Percentiles rank a stretch among this genome's conserved stretches.
Evolutionary conservation across 2,888 invertebrate species (phyloP).

Genomic region (Scaptomyza caliginosa): DNA sequence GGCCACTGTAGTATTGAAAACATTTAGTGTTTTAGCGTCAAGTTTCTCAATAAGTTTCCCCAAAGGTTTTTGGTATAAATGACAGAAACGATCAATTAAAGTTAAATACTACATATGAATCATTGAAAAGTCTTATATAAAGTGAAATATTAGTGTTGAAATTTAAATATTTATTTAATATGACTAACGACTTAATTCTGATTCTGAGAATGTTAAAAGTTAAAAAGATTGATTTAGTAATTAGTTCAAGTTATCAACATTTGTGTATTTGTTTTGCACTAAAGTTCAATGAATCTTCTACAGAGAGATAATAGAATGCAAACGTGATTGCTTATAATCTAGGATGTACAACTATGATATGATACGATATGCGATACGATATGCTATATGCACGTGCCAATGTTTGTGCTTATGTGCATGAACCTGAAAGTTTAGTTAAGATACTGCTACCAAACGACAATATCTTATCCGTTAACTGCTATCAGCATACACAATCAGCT

Average conservation of each 20-base stretch:
- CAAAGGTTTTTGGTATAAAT: not conserved
- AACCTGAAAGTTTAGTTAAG: constrained; percentile 74
- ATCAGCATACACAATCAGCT: constrained; percentile 74
- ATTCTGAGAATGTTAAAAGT: not conserved
- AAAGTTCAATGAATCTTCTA: constrained; percentile 61
- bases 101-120: constrained; percentile 31
- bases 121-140: constrained; percentile 17
- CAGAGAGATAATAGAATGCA: constrained; percentile 53
- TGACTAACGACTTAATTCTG: not conserved
- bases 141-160: not conserved
- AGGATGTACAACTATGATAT: constrained; percentile 43
- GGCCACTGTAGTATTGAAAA: no score
- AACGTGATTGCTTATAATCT: constrained; percentile 67
- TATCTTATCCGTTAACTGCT: constrained; percentile 75
- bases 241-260: not conserved
- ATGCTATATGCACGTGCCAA: constrained; percentile 64
- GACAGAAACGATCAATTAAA: constrained; percentile 47
- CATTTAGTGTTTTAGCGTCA: no score
- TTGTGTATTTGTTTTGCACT: not conserved
- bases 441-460: constrained; percentile 71
- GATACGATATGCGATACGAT: constrained; percentile 42
- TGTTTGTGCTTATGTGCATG: constrained; percentile 54
- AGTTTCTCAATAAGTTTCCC: no score
- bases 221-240: not conserved
- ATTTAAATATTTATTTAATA: not conserved